Conservation (phyloP, 2,797 vertebrate species). For the Meda fulgida region DNA sequence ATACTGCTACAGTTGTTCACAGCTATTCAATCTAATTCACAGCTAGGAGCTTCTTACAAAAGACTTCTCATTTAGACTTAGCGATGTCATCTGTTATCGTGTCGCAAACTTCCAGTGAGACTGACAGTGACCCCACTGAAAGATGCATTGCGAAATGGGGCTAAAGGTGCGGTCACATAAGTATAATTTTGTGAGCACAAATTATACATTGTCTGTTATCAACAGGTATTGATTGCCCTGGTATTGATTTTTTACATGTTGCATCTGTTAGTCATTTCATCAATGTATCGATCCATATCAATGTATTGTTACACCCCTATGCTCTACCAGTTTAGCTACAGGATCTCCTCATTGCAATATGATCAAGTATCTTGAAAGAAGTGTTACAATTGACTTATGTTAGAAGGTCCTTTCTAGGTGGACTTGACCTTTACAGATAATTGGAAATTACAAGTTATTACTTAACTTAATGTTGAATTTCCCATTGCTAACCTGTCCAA, state of each 20-base stretch:
- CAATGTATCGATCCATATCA: neutral
- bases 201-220: neutral
- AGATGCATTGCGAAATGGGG: neutral
- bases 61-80: constrained; percentile 7
- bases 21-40: constrained; percentile 1
- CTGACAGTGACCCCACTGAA: neutral
- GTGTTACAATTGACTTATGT: neutral
- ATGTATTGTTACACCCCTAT: neutral
- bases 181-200: neutral
- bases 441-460: neutral
- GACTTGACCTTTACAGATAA: constrained; percentile 25
- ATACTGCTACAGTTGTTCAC: neutral
- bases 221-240: neutral
- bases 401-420: neutral
- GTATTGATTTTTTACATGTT: neutral
- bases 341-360: neutral
- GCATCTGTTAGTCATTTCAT: neutral
- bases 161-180: neutral
- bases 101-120: neutral
- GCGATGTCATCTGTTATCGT: neutral
- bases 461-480: neutral
- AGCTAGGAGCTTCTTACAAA: constrained; percentile 15
- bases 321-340: neutral
- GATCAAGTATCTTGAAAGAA: neutral
- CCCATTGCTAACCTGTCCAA: neutral